These are phyloP conservation scores for Macrobrachium nipponense DNA, from an alignment of 1,140 invertebrate species.

Conservation along the genomic window DNA sequence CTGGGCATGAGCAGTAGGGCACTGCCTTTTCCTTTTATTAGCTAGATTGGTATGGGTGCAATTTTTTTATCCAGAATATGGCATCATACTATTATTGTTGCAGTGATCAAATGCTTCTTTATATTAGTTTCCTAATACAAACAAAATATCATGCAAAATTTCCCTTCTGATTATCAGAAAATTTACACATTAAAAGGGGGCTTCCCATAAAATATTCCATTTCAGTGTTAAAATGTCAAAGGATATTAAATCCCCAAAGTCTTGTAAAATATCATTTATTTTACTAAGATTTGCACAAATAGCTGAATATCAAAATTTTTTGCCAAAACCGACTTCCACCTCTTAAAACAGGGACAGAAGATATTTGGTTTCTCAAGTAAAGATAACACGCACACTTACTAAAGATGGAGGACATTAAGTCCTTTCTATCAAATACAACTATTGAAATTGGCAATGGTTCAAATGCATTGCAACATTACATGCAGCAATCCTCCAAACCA, in stretches of 20 bases:
- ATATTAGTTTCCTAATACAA: too few relatives aligned
- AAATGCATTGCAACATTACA: constrained; percentile 6
- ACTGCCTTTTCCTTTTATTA: too few relatives aligned
- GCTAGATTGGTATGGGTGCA: too few relatives aligned
- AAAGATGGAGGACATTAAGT: constrained; percentile 45
- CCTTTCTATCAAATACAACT: constrained; percentile 6
- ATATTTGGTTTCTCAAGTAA: constrained; percentile 42
- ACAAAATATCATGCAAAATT: too few relatives aligned
- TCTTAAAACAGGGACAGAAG: constrained; percentile 58
- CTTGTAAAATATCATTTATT: constrained; percentile 59
- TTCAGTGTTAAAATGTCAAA: too few relatives aligned
- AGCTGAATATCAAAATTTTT: constrained; percentile 59
- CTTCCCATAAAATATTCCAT: too few relatives aligned
- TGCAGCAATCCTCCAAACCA: constrained; percentile 34
- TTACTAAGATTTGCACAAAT: constrained; percentile 60
- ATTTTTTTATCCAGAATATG: too few relatives aligned
- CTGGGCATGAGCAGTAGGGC: too few relatives aligned
- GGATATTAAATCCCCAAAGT: not conserved
- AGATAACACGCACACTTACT: constrained; percentile 55
- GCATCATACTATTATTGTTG: too few relatives aligned
- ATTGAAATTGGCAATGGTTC: constrained; percentile 12
- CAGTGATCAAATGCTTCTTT: too few relatives aligned
- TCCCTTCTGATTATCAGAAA: too few relatives aligned
- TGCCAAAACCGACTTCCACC: constrained; percentile 53
- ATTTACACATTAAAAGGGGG: too few relatives aligned